These are phyloP conservation scores for Thalpophila matura DNA, from an alignment of 2,888 invertebrate genomes.

Conservation along the genomic window DNA sequence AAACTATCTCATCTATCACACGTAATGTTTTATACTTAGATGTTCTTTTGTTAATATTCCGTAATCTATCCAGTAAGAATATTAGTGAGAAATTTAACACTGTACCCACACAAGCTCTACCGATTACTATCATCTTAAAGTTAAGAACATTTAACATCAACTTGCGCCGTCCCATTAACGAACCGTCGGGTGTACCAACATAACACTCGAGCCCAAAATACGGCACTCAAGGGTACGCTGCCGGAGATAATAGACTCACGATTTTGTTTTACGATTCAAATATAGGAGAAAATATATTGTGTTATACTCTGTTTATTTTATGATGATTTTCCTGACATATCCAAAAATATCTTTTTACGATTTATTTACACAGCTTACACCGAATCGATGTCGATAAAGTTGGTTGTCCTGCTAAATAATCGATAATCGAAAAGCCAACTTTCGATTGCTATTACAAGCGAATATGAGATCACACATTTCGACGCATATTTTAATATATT, in stretches of 20 bases:
- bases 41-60: too few species aligned
- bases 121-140: slow-evolving; percentile 48
- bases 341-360: background rate
- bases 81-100: slow-evolving; percentile 37
- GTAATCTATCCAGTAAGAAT: background rate
- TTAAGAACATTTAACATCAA: slow-evolving; percentile 50
- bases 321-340: background rate
- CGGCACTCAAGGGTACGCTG: slow-evolving; percentile 53
- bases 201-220: slow-evolving; percentile 49
- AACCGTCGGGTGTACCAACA: slow-evolving; percentile 34
- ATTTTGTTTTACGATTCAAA: slow-evolving; percentile 54
- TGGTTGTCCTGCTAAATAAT: too few species aligned
- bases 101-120: slow-evolving; percentile 9
- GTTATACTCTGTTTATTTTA: slow-evolving; percentile 24
- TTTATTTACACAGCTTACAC: background rate
- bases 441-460: too few species aligned
- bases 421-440: too few species aligned
- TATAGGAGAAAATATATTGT: slow-evolving; percentile 24
- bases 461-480: too few species aligned
- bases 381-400: too few species aligned
- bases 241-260: slow-evolving; percentile 44
- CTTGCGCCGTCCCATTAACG: slow-evolving; percentile 49
- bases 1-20: too few species aligned
- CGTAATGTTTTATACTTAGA: too few species aligned
- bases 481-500: too few species aligned